Base-by-base conservation (phyloP, 2,113 vertebrate species). In the Poeciliopsis occidentalis region DNA sequence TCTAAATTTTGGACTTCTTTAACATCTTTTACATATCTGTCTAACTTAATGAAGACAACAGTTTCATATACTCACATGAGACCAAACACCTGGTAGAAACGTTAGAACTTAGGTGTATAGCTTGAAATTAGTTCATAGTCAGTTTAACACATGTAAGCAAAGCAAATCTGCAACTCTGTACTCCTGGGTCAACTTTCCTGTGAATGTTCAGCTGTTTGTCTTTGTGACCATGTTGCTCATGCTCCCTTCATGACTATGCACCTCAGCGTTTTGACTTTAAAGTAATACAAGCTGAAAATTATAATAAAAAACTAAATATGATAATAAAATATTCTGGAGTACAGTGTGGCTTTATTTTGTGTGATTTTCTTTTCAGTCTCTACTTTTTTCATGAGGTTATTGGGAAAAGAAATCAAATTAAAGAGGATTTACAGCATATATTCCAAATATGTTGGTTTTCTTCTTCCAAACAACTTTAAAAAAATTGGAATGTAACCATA, bases 301-400 rank as follows among this genome's bases (percentile, higher is more conserved):
- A 69, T 89, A 95, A 94, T 93, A 94, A 95, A 27, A 95, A 83
- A 29, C n/a, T 92, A 93, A 94, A 94, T 81, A 13, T 62, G 76
- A 85, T 88, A 67, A 83, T 76, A 86, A 71, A 87, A 89, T 86
- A 82, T 73, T 67, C 47, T 34, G 60, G 12, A 63, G 0, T 6
- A 6, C 6, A 74, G 34, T 51, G 30, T 32, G 15, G 81, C 85
- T 22, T 85, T 3, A 39, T 80, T 11, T 57, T 66, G 4, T 44
- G 7, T 22, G 11, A 6, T 26, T 63, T 17, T 57, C 51, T 57
- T 22, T 54, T 11, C 3, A n/a, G 51, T 24, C 17, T 47, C 44
- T 47, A 47, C 8, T 11, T 57, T 57, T 17, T 57, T 10, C 24
- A 10, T 10, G 5, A 57, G 51, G 51, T 57, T n/a, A 57, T 3